Evolutionary conservation across 2,797 vertebrate species (phyloP), one percentile per base, ranked within the genome.

Genomic region (Allobates femoralis): DNA sequence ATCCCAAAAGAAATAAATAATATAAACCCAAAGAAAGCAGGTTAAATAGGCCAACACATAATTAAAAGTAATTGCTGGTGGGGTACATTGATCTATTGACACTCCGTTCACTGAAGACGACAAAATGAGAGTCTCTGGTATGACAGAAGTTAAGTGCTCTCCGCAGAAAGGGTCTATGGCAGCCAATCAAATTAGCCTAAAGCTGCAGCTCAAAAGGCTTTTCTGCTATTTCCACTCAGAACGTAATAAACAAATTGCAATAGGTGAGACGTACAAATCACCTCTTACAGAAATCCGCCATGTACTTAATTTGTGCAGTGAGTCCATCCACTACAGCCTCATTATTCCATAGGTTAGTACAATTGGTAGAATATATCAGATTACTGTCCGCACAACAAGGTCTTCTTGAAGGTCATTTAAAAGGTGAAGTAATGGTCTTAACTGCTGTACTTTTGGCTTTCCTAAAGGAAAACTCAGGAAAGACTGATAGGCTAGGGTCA

Each of bases 11-110:
- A 18, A 77, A 66, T 64, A 66, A 76, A 86, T 76, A 46, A 76
- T 64, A 73, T 21, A 82, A 64, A 51, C 58, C 71, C 79, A 76
- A 76, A 56, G 78, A 46, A 86, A 77, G 8, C 1, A 81, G 56
- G 71, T 82, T 75, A 81, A 81, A 74, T 86, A 86, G 85, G 73
- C 28, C 34, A 73, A 66, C 46, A 66, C 67, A 46, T 80, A 66
- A 86, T 86, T 86, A 86, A 76, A 86, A 75, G 78, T 86, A 81
- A 75, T 86, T 86, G 85, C 78, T 64, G 79, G 77, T 67, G 21
- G 78, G 67, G 56, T 64, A 58, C 53, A 86, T 81, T 86, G 84
- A 81, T 75, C 67, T 62, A 28, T 41, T 71, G 84, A 80, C 82
- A 75, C 56, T 15, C 3, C 77, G 32, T 81, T 86, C 60, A 19